A percentile compares a stretch with the other conserved stretches of the same genome.
phyloP scores from a whole-genome alignment of 2,797 vertebrate species.

The Danio tinwini region DNA sequence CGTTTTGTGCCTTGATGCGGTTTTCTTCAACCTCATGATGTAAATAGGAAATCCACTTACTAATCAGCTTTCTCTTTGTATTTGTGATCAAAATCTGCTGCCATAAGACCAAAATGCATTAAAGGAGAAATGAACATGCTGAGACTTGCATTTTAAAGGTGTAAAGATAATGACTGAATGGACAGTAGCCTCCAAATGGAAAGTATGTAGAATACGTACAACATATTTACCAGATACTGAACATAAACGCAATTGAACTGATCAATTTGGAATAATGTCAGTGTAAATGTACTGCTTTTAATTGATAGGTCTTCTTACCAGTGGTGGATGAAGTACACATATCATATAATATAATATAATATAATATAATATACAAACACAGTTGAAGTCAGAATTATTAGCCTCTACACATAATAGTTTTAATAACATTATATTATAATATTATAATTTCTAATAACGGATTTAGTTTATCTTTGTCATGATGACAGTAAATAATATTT shows the following conservation, averaged over 20 bases:
- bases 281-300: background rate
- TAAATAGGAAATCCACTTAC: background rate
- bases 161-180: background rate
- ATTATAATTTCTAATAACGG: too few relatives aligned
- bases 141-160: background rate
- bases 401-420: too few relatives aligned
- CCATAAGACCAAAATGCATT: background rate
- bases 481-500: too few relatives aligned
- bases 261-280: background rate
- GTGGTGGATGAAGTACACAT: too few relatives aligned
- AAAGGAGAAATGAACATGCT: background rate
- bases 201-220: background rate
- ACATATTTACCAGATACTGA: background rate
- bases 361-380: too few relatives aligned
- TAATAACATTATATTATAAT: too few relatives aligned
- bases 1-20: background rate
- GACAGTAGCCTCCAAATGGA: background rate
- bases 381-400: too few relatives aligned
- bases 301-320: background rate
- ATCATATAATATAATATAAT: too few relatives aligned
- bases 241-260: background rate
- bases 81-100: conserved; percentile 1
- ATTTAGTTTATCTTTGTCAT: too few relatives aligned
- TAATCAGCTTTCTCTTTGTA: background rate
- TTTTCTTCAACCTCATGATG: background rate